Conservation (phyloP, 1,140 invertebrate species). For the Drosophila navojoa region DNA sequence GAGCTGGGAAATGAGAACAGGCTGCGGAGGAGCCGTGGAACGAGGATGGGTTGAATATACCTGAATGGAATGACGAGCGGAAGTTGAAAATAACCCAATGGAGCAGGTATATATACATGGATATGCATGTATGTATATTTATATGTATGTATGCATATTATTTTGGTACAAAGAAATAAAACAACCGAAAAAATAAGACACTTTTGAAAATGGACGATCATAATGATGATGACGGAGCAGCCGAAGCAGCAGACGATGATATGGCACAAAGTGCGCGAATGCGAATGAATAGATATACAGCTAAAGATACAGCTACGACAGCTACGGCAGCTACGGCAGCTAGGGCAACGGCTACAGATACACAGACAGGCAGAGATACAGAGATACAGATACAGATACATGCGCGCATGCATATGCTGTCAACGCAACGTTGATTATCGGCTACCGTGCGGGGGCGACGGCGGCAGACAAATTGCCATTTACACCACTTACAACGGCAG, state of each 20-base stretch:
- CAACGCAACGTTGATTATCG: conserved; percentile 52
- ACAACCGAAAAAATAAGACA: conserved; percentile 53
- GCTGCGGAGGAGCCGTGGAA: not conserved
- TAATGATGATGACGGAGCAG: conserved; percentile 57
- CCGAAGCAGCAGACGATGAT: conserved; percentile 57
- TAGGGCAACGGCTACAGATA: conserved; percentile 19
- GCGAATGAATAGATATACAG: conserved; percentile 44
- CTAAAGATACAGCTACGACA: conserved; percentile 13
- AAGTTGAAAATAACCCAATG: conserved; percentile 64
- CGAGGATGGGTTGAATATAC: conserved; percentile 9
- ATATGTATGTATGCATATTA: not conserved
- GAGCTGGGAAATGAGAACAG: not conserved
- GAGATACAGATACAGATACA: conserved; percentile 6
- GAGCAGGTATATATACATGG: conserved; percentile 44
- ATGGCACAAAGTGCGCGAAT: conserved; percentile 72
- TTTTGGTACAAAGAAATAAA: conserved; percentile 64
- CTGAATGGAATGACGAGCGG: conserved; percentile 30
- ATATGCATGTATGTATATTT: not conserved
- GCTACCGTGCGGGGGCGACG: conserved; percentile 66
- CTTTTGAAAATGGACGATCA: conserved; percentile 64
- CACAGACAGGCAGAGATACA: conserved; percentile 21
- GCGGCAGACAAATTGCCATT: conserved; percentile 71
- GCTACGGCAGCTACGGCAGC: conserved; percentile 4
- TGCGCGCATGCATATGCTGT: conserved; percentile 54
- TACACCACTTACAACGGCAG: conserved; percentile 73